A percentile compares a stretch with the other conserved stretches of the same genome.
These are phyloP conservation scores for Cephus pygmeus DNA, from an alignment of 2,888 invertebrate genomes.

Conservation along the genomic window DNA sequence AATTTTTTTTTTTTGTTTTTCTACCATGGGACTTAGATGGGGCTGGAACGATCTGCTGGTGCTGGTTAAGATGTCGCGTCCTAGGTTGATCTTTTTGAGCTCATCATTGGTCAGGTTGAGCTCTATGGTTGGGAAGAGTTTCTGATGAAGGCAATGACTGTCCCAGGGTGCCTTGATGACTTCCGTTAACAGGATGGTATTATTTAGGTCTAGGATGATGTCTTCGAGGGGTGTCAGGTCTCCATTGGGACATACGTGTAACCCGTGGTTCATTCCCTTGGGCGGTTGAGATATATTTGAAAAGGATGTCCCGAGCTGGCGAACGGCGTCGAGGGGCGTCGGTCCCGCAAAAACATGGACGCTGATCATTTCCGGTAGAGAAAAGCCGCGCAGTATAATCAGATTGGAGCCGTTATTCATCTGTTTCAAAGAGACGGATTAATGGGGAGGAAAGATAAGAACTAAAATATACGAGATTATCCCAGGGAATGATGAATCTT, in stretches of 20 bases:
- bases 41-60: slow-evolving; percentile 27
- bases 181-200: slow-evolving; percentile 9
- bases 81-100: slow-evolving; percentile 6
- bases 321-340: slow-evolving; percentile 30
- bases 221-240: slow-evolving; percentile 16
- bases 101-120: slow-evolving; percentile 13
- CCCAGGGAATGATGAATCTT: no score
- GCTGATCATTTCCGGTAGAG: slow-evolving; percentile 32
- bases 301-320: slow-evolving; percentile 25
- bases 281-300: background rate
- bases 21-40: slow-evolving; percentile 44
- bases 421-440: slow-evolving; percentile 21
- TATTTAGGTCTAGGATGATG: background rate
- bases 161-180: slow-evolving; percentile 31
- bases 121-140: slow-evolving; percentile 29
- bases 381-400: slow-evolving; percentile 39
- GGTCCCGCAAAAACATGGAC: slow-evolving; percentile 36
- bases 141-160: slow-evolving; percentile 39
- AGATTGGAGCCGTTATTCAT: slow-evolving; percentile 41
- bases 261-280: slow-evolving; percentile 21
- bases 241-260: slow-evolving; percentile 40
- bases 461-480: background rate
- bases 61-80: slow-evolving; percentile 11
- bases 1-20: background rate
- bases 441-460: background rate